A percentile compares a stretch with the other conserved stretches of the same genome.
phyloP scores from a whole-genome alignment of 2,888 invertebrate genomes.

The Caenorhabditis afra region DNA sequence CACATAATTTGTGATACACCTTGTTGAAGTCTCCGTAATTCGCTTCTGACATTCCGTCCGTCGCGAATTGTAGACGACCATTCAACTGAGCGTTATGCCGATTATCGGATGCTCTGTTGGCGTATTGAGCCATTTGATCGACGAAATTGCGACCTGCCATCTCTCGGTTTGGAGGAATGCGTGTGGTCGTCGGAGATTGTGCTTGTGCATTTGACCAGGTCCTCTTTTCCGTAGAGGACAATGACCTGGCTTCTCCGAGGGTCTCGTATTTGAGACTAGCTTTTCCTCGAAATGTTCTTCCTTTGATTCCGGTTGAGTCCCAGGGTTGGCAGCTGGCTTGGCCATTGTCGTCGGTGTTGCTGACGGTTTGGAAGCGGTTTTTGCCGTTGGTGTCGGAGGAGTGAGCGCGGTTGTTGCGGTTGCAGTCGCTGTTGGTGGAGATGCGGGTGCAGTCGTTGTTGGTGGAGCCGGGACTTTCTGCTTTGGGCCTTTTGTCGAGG shows the following conservation, averaged over 20 bases:
- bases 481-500: too few species aligned
- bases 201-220: background rate
- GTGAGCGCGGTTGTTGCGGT: too few species aligned
- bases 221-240: background rate
- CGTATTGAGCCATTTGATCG: background rate
- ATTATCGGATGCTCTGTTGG: conserved; percentile 8
- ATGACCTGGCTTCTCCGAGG: background rate
- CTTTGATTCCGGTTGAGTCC: too few species aligned
- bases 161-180: background rate
- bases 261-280: too few species aligned
- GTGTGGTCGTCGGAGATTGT: background rate
- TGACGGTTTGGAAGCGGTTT: too few species aligned
- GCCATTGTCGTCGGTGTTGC: too few species aligned
- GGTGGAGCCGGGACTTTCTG: too few species aligned
- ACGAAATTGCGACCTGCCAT: background rate
- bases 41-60: conserved; percentile 11
- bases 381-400: too few species aligned
- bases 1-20: conserved; percentile 39
- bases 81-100: conserved; percentile 13
- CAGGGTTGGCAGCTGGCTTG: too few species aligned
- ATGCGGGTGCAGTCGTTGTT: too few species aligned
- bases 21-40: conserved; percentile 27
- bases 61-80: conserved; percentile 15
- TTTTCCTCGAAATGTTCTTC: too few species aligned
- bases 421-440: too few species aligned